A percentile compares a stretch with the other conserved stretches of the same genome.
These are phyloP conservation scores for Amphiprion clarkii DNA, from an alignment of 2,797 vertebrate species.

Conservation along the genomic window DNA sequence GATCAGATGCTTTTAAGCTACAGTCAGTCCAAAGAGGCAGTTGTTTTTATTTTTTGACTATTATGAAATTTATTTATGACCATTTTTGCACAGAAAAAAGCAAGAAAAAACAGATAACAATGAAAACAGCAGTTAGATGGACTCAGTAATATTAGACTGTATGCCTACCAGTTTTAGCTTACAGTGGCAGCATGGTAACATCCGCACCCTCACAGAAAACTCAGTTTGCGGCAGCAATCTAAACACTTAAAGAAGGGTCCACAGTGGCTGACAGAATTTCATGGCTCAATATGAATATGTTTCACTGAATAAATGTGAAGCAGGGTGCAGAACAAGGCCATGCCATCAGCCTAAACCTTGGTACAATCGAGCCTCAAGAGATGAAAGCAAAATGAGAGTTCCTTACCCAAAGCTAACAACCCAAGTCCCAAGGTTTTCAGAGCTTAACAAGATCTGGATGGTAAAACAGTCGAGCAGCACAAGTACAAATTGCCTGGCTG, in stretches of 20 bases:
- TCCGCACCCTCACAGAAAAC: constrained; percentile 1
- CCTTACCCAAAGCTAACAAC: neutral
- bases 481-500: constrained; percentile 37
- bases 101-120: neutral
- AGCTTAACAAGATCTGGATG: constrained; percentile 30
- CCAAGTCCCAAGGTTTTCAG: constrained; percentile 9
- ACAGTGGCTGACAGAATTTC: neutral
- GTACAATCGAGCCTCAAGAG: constrained; percentile 14
- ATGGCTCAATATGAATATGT: constrained; percentile 17
- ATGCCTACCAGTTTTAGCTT: constrained; percentile 31
- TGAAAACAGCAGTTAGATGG: constrained; percentile 14
- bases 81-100: constrained; percentile 5
- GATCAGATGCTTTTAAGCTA: constrained; percentile 3
- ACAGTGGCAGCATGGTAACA: constrained; percentile 7
- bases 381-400: constrained; percentile 33
- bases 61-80: constrained; percentile 22
- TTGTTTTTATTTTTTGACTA: neutral
- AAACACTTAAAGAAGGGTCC: constrained; percentile 17
- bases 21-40: constrained; percentile 11
- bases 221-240: neutral
- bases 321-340: constrained; percentile 32
- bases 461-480: constrained; percentile 44
- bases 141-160: constrained; percentile 8
- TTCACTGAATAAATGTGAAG: constrained; percentile 21
- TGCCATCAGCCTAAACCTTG: constrained; percentile 16